Conservation (phyloP, 2,797 vertebrate genomes). For the Sebastiscus tertius region DNA sequence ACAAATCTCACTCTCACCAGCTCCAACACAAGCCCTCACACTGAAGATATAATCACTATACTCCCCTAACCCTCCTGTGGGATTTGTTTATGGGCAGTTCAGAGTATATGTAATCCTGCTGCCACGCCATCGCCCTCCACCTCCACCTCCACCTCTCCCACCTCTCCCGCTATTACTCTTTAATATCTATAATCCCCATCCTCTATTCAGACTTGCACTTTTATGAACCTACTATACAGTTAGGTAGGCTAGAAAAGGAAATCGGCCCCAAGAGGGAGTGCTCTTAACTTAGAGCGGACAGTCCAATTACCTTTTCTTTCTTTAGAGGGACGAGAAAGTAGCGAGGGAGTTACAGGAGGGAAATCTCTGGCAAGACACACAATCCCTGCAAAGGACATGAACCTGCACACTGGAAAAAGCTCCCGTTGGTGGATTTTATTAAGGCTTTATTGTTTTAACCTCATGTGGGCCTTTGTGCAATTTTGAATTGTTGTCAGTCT, state of each 20-base stretch:
- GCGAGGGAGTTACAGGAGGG: constrained; percentile 46
- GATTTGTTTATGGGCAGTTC: constrained; percentile 48
- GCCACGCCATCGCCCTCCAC: constrained; percentile 19
- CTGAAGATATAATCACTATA: constrained; percentile 37
- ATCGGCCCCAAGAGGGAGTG: constrained; percentile 57
- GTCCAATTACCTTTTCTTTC: constrained; percentile 73
- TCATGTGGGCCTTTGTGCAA: constrained; percentile 5
- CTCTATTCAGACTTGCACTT: constrained; percentile 61
- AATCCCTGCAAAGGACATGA: constrained; percentile 41
- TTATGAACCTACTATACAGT: constrained; percentile 45
- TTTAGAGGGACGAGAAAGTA: constrained; percentile 43
- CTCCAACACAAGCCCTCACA: constrained; percentile 21
- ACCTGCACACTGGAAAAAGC: constrained; percentile 39
- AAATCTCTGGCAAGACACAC: constrained; percentile 45
- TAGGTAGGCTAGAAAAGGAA: constrained; percentile 53
- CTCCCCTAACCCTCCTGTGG: background rate
- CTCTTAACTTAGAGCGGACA: constrained; percentile 63
- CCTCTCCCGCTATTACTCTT: constrained; percentile 62
- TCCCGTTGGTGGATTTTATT: constrained; percentile 44
- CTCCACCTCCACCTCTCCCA: constrained; percentile 44
- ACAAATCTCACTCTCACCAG: constrained; percentile 17
- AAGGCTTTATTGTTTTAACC: constrained; percentile 40
- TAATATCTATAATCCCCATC: constrained; percentile 70
- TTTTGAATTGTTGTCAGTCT: constrained; percentile 22
- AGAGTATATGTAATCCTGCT: constrained; percentile 56